Percentiles rank a stretch among this genome's conserved stretches.
These are phyloP conservation scores for Simalia tracyae DNA, from an alignment of 2,797 vertebrate species.

Conservation along the genomic window DNA sequence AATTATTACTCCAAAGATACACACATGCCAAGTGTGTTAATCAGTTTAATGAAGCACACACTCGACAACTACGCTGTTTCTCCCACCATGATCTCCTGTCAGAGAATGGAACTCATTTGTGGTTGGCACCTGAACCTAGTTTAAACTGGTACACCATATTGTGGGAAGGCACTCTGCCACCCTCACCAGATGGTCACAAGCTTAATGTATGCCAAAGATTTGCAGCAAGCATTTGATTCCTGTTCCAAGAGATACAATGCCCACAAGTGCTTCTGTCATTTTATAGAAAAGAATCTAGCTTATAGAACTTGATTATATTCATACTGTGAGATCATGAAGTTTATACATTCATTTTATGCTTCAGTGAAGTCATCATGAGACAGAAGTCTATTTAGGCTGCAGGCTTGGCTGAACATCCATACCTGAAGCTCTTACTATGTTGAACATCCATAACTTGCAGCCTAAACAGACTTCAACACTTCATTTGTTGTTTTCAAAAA, in stretches of 20 bases:
- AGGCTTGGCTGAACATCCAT: conserved; percentile 6
- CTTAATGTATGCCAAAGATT: conserved; percentile 61
- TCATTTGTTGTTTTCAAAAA: background rate
- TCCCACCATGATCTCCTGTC: conserved; percentile 60
- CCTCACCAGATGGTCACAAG: conserved; percentile 67
- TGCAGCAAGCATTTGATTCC: conserved; percentile 46
- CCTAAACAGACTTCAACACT: background rate
- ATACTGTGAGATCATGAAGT: conserved; percentile 30
- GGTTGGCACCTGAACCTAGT: conserved; percentile 62
- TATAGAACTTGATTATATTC: background rate
- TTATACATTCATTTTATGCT: background rate
- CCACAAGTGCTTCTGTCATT: conserved; percentile 40
- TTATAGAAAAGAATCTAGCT: conserved; percentile 44
- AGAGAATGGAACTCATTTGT: conserved; percentile 61
- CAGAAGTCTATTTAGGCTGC: conserved; percentile 14
- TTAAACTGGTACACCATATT: conserved; percentile 67
- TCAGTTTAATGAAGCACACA: conserved; percentile 66
- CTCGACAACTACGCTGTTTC: conserved; percentile 38
- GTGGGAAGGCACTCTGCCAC: conserved; percentile 70
- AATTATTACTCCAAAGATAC: conserved; percentile 55
- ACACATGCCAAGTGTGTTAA: conserved; percentile 66
- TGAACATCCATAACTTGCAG: background rate
- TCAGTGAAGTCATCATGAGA: background rate
- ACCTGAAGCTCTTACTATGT: background rate
- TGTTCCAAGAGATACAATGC: conserved; percentile 45